Evolutionary conservation across 2,888 invertebrate genomes (phyloP), one percentile per base, ranked within the genome.

Genomic region (Hypomecis atomaria): DNA sequence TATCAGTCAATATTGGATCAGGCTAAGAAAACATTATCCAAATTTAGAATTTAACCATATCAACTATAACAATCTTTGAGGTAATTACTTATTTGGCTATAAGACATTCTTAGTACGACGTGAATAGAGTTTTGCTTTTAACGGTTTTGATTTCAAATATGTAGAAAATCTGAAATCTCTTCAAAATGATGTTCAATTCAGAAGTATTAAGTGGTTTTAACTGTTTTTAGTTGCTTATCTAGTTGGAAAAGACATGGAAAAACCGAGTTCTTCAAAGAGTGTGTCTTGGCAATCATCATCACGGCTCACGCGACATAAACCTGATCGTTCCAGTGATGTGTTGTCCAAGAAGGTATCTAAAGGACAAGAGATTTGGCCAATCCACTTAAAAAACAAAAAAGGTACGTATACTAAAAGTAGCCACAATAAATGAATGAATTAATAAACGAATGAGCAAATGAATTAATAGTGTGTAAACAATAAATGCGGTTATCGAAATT

Each of bases 201-300:
- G 1, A 23, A 23, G 1, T 23, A n/a, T n/a, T n/a, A n/a, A n/a
- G n/a, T n/a, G n/a, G 23, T 38, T 38, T 38, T 38, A 38, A 3
- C 38, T 38, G 7, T 7, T n/a, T n/a, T 7, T 8, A 37, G 23
- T 23, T 23, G 23, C 23, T 3, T 23, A 23, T 23, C 23, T 23
- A 23, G 23, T 4, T 40, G 40, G 10, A 52, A 33, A 5, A 52
- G 33, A 0, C 3, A 52, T 52, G 52, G 52, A 52, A 9, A 10
- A 40, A n/a, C 40, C 40, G 10, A 52, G 33, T 33, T 42, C 10
- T 40, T 52, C 52, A 10, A 52, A 52, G 33, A 42, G 23, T n/a
- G 1, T 50, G 13, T 38, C 33, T 6, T 40, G 33, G 10, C 23
- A 42, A n/a, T 11, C 33, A 23, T 23, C 40, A 23, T 33, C 13